Evolutionary conservation across 2,888 invertebrate genomes (phyloP), one percentile per base, ranked within the genome.

Genomic region (Coenonympha arcania): DNA sequence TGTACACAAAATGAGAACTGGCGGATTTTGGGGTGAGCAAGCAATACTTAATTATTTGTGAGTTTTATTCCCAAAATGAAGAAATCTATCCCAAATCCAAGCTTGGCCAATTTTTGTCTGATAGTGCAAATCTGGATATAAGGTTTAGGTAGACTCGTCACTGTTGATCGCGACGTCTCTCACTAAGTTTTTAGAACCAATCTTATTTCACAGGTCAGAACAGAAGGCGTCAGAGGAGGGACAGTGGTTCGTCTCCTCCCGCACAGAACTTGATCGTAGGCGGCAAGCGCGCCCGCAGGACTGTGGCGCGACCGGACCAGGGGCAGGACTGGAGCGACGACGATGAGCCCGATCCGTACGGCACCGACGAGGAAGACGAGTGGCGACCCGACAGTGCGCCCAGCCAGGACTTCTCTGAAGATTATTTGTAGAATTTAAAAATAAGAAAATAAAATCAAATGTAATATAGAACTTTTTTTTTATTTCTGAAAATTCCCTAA

Each of bases 291-390:
- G 48, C 37, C 8, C 66, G 81, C 20, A 79, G 69, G 54, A 50
- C 64, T 0, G 45, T 79, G 1, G 55, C 53, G 1, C 65, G 60
- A 22, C 57, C 61, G 6, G 52, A 42, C 11, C 73, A 64, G 64
- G 65, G 41, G 11, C 73, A 64, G 64, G 65, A 62, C 20, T 72
- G 61, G 5, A 69, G 69, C 0, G 83, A 76, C 0, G 79, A 77
- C 0, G 65, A 70, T 22, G 79, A 78, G 6, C 68, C 69, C 3
- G 88, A 89, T 58, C 87, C 88, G 0, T 89, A 76, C 53, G 60
- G 67, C 6, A 83, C 87, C 1, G 88, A 87, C 39, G 82, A 73
- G 1, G 83, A 83, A 0, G 87, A 87, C 45, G 89, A 88, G 31
- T 88, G 87, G 80, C 61, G 71, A 18, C 88, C 88, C 0, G 55